These are phyloP conservation scores for Urocolius indicus DNA, from an alignment of 2,113 vertebrate genomes.

Conservation along the genomic window DNA sequence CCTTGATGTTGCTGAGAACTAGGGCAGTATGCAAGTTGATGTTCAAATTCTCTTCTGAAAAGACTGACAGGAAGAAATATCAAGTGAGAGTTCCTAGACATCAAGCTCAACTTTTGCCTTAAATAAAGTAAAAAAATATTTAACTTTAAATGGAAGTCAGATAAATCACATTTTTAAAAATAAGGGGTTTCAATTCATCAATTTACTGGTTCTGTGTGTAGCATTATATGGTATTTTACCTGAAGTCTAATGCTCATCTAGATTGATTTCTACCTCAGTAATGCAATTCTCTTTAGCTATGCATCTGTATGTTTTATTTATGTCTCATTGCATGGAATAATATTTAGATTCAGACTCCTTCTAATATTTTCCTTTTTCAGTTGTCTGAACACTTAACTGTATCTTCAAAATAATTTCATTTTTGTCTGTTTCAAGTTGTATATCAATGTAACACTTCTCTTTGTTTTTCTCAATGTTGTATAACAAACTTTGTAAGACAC, in stretches of 20 bases:
- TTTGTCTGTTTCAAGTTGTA: background rate
- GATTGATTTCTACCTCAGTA: background rate
- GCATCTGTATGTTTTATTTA: background rate
- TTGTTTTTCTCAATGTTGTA: background rate
- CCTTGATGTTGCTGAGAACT: background rate
- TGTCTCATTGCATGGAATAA: background rate
- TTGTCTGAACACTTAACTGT: background rate
- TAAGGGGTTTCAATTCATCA: background rate
- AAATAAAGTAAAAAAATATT: background rate
- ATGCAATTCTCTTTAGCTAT: background rate
- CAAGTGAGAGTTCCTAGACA: background rate
- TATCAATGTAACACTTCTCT: background rate
- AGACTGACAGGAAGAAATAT: background rate
- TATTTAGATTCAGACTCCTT: background rate
- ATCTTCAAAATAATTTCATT: background rate
- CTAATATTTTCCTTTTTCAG: background rate
- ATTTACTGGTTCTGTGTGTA: background rate
- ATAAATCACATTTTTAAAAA: background rate
- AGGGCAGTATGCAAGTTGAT: background rate
- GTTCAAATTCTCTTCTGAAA: background rate
- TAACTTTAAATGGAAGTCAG: background rate
- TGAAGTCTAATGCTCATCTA: background rate
- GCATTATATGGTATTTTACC: background rate
- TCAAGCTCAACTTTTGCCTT: background rate
- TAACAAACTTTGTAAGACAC: background rate